Evolutionary conservation across 2,113 vertebrate genomes (phyloP).

Genomic region (Myanophis thanlyinensis): DNA sequence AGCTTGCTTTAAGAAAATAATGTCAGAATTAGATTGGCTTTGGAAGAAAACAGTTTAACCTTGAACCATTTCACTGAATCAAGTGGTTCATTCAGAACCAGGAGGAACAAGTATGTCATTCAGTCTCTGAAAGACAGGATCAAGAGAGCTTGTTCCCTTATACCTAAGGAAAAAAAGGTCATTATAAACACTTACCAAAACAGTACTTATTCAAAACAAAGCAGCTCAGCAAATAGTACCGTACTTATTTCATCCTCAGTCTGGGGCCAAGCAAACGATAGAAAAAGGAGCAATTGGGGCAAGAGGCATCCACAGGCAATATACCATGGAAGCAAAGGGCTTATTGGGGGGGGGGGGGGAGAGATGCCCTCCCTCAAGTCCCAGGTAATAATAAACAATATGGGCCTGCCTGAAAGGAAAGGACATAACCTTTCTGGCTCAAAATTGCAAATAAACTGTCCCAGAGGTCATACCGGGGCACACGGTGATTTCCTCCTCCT

Average conservation of each 20-base stretch:
- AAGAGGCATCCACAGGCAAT: not conserved
- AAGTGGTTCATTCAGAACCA: not conserved
- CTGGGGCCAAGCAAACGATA: not conserved
- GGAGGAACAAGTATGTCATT: not conserved
- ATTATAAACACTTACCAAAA: not conserved
- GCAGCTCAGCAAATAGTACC: not conserved
- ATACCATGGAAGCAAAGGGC: not conserved
- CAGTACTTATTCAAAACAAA: not conserved
- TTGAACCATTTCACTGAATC: conserved; percentile 29
- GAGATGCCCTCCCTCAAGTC: not conserved
- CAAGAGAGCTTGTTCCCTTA: not conserved
- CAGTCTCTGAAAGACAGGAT: not conserved
- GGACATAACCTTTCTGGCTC: accelerated
- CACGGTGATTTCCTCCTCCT: conserved; percentile 70
- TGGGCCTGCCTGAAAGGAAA: not conserved
- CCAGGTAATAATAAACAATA: not conserved
- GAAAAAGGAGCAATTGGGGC: not conserved
- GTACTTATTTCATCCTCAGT: not conserved
- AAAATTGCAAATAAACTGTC: not conserved
- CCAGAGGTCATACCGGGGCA: conserved; percentile 81
- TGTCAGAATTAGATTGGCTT: conserved; percentile 16
- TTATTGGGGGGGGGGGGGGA: no score
- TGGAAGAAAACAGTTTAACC: conserved; percentile 19
- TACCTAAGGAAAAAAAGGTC: not conserved
- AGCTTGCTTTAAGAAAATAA: conserved; percentile 25